Base-by-base conservation (phyloP, 2,888 invertebrate species). In the Heliconius aoede region DNA sequence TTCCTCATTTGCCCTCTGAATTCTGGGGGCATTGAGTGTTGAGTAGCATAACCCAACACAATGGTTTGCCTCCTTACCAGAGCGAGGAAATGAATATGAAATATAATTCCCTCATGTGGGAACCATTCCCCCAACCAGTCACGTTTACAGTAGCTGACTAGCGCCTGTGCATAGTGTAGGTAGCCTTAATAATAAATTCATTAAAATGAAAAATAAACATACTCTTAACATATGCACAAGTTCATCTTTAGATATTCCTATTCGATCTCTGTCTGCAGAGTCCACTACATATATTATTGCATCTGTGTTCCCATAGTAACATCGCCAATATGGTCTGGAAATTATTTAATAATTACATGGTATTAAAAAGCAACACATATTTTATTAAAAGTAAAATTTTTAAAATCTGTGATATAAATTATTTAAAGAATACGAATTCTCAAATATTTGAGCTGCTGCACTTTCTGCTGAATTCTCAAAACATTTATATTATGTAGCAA, bases 261-360 rank as follows among this genome's bases (percentile, higher is more conserved):
- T 99, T 95, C 99, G 95, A 95, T 99, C 99, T 91, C 98, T 97
- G 94, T 99, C 99, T 76, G 99, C 99, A 69, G 99, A 99, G 94
- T 99, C 99, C 72, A 99, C 99, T 74, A 99, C 99, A 94, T 99
- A 99, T 86, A 99, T 99, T 86, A 99, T 99, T 87, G 99, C 99
- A 95, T 99, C 99, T 88, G 99, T 99, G 94, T 99, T 99, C 83
- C 99, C 99, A 91, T 99, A 99, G 93, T 99, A 99, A 96, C 99
- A 99, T 91, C 99, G 96, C 99, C 99, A 99, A 91, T 99, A 99
- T 0, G 99, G 99, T 95, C 99, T 98, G 92, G 77, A 95, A 95
- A 76, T 80, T 74, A 80, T 80, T 32, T 11, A 65, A 46, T 58
- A 24, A 65, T 64, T 15, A 81, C 55, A 46, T 8, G 18, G 8